Conservation (phyloP, 2,113 vertebrate genomes). For the Cyphomyrus discorhynchus region DNA sequence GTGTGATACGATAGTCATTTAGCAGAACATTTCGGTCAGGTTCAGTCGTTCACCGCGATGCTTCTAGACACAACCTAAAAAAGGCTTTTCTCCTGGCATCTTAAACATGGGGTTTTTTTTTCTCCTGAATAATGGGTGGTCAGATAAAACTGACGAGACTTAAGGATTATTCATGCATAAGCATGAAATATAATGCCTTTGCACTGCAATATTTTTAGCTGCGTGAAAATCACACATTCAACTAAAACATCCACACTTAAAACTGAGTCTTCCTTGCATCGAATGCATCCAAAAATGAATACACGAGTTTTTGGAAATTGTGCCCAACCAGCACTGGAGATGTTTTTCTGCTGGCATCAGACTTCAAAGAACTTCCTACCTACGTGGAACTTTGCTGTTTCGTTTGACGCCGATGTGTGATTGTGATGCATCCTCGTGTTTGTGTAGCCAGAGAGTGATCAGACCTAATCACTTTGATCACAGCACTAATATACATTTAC, state of each 20-base stretch:
- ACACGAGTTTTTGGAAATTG: conserved; percentile 5
- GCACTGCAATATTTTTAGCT: conserved; percentile 44
- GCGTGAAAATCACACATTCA: conserved; percentile 37
- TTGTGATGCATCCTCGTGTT: conserved; percentile 27
- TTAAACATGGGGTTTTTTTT: conserved; percentile 32
- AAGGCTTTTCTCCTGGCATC: conserved; percentile 41
- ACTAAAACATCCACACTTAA: conserved; percentile 40
- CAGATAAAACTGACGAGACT: conserved; percentile 38
- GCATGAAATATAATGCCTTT: conserved; percentile 39
- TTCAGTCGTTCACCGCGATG: conserved; percentile 36
- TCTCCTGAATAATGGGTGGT: conserved; percentile 33
- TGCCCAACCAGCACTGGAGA: conserved; percentile 10
- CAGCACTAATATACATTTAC: background rate
- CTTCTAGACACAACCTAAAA: conserved; percentile 34
- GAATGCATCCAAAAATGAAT: conserved; percentile 33
- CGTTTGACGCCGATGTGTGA: conserved; percentile 34
- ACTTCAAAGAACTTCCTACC: conserved; percentile 27
- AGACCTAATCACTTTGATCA: background rate
- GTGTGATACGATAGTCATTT: conserved; percentile 43
- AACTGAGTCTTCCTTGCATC: conserved; percentile 36
- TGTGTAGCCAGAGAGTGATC: conserved; percentile 29
- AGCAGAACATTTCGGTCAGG: conserved; percentile 38
- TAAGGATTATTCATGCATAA: conserved; percentile 52
- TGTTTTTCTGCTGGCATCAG: conserved; percentile 24
- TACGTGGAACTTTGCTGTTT: conserved; percentile 29